Evolutionary conservation across 2,113 vertebrate species (phyloP).

Genomic region (Cisticola juncidis): DNA sequence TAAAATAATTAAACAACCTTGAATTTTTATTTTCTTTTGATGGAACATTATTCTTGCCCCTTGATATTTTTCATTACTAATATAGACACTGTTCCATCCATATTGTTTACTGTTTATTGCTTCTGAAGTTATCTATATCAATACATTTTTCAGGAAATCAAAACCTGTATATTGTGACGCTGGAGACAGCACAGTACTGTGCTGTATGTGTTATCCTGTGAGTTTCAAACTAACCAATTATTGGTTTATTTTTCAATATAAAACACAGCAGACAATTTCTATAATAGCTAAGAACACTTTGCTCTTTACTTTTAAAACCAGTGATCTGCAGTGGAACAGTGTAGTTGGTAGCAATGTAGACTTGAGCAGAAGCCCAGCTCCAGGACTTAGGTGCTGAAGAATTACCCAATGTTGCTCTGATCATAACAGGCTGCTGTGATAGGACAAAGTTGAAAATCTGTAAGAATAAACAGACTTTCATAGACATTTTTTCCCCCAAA

Average conservation of each 20-base stretch:
- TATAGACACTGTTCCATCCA: neutral
- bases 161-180: neutral
- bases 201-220: neutral
- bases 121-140: neutral
- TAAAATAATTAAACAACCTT: neutral
- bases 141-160: neutral
- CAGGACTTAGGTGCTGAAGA: rapidly evolving
- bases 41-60: neutral
- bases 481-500: neutral
- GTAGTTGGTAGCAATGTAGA: neutral
- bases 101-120: neutral
- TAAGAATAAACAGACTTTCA: neutral
- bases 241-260: neutral
- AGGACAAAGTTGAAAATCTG: neutral
- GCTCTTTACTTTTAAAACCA: neutral
- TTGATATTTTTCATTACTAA: neutral
- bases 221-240: neutral
- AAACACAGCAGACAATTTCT: neutral
- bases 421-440: neutral
- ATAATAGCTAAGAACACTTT: neutral
- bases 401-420: neutral
- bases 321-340: neutral
- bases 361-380: neutral
- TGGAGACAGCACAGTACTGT: neutral
- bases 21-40: neutral